phyloP scores from a whole-genome alignment of 2,888 invertebrate genomes.

The Erebia epiphron region DNA sequence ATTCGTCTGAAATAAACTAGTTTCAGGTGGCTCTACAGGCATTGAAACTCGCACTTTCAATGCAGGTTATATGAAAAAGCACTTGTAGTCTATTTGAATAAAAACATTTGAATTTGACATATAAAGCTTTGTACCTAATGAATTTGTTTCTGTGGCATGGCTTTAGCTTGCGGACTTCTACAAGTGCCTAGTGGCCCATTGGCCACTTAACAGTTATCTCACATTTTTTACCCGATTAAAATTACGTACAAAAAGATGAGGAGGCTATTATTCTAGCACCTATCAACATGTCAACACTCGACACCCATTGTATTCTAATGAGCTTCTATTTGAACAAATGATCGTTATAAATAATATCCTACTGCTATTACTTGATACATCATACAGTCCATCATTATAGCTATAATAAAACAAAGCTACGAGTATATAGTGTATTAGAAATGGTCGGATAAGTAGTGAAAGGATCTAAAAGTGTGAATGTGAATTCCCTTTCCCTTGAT shows the following conservation, averaged over 20 bases:
- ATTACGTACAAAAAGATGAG: not conserved
- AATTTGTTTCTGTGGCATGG: no score
- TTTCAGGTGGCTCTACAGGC: no score
- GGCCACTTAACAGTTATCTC: no score
- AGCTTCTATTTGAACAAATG: not conserved
- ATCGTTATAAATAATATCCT: conserved; percentile 9
- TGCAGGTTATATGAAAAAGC: no score
- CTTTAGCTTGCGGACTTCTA: no score
- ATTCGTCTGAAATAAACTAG: no score
- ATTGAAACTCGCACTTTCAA: no score
- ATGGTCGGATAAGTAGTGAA: conserved; percentile 8
- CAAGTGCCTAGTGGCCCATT: no score
- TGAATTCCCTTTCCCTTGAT: conserved; percentile 13
- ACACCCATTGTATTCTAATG: conserved; percentile 21
- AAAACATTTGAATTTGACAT: no score
- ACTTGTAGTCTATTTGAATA: no score
- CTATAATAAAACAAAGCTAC: not conserved
- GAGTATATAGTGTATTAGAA: conserved; percentile 7
- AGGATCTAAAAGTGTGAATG: conserved; percentile 12
- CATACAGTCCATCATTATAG: not conserved
- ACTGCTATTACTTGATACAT: not conserved
- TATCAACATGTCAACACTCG: not conserved
- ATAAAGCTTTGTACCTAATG: no score
- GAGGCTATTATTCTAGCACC: not conserved
- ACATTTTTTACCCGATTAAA: not conserved